Evolutionary conservation across 2,797 vertebrate species (phyloP).

Genomic region (Hafferia zeledoni): DNA sequence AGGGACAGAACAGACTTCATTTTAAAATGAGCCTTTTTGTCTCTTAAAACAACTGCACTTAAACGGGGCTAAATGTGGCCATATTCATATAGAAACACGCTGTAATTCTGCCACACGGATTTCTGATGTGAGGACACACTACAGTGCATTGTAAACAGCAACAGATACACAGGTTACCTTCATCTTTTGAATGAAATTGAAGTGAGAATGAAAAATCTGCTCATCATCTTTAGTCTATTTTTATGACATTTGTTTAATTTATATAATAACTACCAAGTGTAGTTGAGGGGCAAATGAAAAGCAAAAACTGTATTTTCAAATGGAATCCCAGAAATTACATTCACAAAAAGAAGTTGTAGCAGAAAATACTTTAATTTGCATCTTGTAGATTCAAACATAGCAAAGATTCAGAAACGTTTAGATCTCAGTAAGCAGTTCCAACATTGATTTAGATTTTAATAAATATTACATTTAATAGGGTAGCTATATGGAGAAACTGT

Average conservation of each 20-base stretch:
- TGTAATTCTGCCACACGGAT: background rate
- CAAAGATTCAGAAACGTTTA: conserved; percentile 50
- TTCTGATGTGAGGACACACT: background rate
- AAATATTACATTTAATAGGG: conserved; percentile 45
- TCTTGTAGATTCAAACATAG: conserved; percentile 49
- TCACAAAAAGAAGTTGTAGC: conserved; percentile 24
- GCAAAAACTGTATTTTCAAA: background rate
- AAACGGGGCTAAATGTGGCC: background rate
- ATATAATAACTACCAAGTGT: background rate
- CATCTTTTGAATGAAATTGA: background rate
- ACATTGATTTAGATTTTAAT: conserved; percentile 36
- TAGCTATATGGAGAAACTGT: background rate
- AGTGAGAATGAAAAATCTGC: background rate
- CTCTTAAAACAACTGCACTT: background rate
- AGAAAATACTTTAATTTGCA: conserved; percentile 73
- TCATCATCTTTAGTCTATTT: background rate
- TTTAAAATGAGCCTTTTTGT: background rate
- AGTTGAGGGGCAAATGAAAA: background rate
- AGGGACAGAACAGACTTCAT: background rate
- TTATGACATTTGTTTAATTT: background rate
- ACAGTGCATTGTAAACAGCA: background rate
- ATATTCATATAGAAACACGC: background rate
- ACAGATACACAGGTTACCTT: background rate
- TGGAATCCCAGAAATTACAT: background rate
- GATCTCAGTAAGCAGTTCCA: conserved; percentile 35